Evolutionary conservation across 1,140 invertebrate genomes (phyloP).

Genomic region (Atta colombica): DNA sequence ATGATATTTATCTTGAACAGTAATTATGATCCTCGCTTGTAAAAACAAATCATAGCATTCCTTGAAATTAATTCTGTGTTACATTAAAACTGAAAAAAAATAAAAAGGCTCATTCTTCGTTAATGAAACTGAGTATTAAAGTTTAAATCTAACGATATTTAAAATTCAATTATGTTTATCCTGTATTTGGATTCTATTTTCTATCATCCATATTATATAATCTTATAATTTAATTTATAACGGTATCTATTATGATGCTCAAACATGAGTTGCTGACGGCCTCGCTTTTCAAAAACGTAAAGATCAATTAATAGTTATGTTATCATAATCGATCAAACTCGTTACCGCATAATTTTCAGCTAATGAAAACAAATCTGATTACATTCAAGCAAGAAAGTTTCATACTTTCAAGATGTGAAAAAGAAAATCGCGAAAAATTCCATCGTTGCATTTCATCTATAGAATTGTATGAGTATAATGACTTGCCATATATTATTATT

Average conservation of each 20-base stretch:
- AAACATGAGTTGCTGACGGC: not conserved
- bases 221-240: not conserved
- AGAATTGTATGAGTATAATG: constrained; percentile 68
- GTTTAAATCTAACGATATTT: not conserved
- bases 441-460: constrained; percentile 54
- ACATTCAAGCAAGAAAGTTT: constrained; percentile 2
- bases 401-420: constrained; percentile 34
- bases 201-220: not conserved
- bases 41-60: not conserved
- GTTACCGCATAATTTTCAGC: not conserved
- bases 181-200: not conserved
- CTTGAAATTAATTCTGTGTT: constrained; percentile 7
- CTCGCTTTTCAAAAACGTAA: not conserved
- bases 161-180: not conserved
- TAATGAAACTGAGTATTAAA: not conserved
- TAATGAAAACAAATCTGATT: constrained; percentile 8
- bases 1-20: constrained; percentile 15
- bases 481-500: not conserved
- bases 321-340: not conserved
- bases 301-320: not conserved
- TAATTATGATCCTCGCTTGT: constrained; percentile 28
- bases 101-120: not conserved
- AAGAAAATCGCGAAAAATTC: constrained; percentile 50
- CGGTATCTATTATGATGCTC: not conserved
- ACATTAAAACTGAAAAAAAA: not conserved